Evolutionary conservation across 64 coral and sea anemone genomes (phyloP).

Genomic region (Porites australiensis): DNA sequence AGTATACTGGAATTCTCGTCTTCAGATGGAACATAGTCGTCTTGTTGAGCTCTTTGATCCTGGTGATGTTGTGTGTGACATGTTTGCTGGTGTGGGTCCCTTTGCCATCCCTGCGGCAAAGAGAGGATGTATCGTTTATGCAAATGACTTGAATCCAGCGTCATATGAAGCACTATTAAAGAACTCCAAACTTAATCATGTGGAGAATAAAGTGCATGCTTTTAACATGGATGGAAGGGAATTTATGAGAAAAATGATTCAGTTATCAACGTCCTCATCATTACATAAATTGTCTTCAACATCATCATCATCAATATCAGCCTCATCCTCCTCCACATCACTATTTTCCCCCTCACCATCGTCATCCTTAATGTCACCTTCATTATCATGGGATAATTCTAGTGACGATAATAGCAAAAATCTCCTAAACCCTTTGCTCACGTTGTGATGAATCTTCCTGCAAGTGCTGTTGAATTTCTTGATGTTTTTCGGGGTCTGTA

Average conservation of each 20-base stretch:
- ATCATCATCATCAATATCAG: not conserved
- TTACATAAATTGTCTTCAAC: not conserved
- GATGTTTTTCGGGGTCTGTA: conserved; percentile 90
- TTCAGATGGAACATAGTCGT: conserved; percentile 94
- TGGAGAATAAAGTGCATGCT: conserved; percentile 63
- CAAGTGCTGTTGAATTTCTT: conserved; percentile 91
- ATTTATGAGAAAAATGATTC: conserved; percentile 74
- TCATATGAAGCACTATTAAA: conserved; percentile 82
- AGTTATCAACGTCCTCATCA: not conserved
- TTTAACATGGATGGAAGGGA: conserved; percentile 96
- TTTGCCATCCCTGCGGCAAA: conserved; percentile 98
- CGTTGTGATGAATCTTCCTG: conserved; percentile 98
- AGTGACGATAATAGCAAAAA: not conserved
- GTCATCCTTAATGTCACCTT: not conserved
- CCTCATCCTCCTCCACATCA: not conserved
- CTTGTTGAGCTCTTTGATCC: conserved; percentile 77
- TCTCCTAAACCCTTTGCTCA: conserved; percentile 73
- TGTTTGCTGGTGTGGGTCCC: conserved; percentile 99
- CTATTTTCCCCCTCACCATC: not conserved
- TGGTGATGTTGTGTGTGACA: conserved; percentile 89
- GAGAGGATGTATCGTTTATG: conserved; percentile 93
- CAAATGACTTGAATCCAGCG: conserved; percentile 94
- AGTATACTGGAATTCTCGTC: conserved; percentile 99
- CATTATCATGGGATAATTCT: not conserved
- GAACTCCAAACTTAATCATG: conserved; percentile 84